Evolutionary conservation across 1,140 invertebrate species (phyloP).

Genomic region (Vanessa tameamea): DNA sequence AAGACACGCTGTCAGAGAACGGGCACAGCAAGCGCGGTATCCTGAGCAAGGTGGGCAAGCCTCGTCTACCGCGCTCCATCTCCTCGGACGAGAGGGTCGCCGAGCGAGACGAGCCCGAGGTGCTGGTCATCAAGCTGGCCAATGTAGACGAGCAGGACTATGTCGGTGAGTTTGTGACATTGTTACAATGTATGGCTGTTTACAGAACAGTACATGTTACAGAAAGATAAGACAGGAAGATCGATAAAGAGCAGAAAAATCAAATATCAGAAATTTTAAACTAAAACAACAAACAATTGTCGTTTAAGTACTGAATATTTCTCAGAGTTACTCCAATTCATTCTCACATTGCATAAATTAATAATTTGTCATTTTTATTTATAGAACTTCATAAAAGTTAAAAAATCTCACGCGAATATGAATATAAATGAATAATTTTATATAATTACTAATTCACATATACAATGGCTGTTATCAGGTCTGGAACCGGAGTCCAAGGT

Average conservation of each 20-base stretch:
- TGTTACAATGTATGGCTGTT: no score
- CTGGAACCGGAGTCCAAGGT: slow-evolving; percentile 74
- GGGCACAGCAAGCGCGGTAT: slow-evolving; percentile 58
- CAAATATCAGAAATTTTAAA: no score
- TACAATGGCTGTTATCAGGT: slow-evolving; percentile 45
- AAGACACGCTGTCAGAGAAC: slow-evolving; percentile 59
- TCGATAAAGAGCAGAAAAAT: no score
- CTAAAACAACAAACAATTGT: no score
- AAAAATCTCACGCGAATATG: no score
- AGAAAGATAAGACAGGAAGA: no score
- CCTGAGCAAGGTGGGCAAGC: slow-evolving; percentile 62
- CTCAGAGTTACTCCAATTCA: no score
- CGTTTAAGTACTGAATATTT: no score
- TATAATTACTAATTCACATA: neutral
- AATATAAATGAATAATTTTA: neutral
- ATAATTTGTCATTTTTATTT: no score
- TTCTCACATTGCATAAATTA: no score
- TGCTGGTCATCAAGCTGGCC: slow-evolving; percentile 73
- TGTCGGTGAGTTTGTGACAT: slow-evolving; percentile 54
- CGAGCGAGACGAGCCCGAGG: slow-evolving; percentile 60
- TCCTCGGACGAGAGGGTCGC: slow-evolving; percentile 51
- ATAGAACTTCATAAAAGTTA: no score
- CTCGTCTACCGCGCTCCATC: slow-evolving; percentile 55
- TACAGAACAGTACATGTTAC: no score
- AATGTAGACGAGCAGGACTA: slow-evolving; percentile 69